These are phyloP conservation scores for Tromatobia lineatoria DNA, from an alignment of 2,888 invertebrate species.

Conservation along the genomic window DNA sequence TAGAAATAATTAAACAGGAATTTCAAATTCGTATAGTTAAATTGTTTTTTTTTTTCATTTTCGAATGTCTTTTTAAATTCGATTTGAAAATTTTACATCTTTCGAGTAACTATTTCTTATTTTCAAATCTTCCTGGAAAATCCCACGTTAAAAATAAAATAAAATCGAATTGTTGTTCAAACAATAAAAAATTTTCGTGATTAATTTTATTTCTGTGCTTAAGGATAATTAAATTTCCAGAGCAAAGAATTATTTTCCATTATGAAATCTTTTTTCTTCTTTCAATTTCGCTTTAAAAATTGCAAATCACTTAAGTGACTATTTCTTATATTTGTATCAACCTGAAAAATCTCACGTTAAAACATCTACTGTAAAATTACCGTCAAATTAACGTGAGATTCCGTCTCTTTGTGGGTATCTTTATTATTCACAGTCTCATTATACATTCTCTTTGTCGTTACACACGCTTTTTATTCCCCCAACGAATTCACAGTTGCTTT, in stretches of 20 bases:
- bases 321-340: not conserved
- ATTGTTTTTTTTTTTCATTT: too few species aligned
- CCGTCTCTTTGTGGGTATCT: slow-evolving; percentile 8
- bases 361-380: not conserved
- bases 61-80: too few species aligned
- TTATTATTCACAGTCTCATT: slow-evolving; percentile 50
- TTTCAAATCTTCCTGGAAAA: too few species aligned
- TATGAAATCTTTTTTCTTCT: not conserved
- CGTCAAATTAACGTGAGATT: slow-evolving; percentile 41
- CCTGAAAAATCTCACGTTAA: slow-evolving; percentile 39
- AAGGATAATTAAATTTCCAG: too few species aligned
- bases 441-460: slow-evolving; percentile 27
- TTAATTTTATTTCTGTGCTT: too few species aligned
- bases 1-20: too few species aligned
- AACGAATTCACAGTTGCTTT: slow-evolving; percentile 34
- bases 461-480: slow-evolving; percentile 14
- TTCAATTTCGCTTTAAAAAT: not conserved
- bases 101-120: too few species aligned
- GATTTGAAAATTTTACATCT: too few species aligned
- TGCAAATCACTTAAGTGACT: not conserved
- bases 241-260: not conserved
- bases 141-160: too few species aligned
- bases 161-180: too few species aligned
- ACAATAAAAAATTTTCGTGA: too few species aligned
- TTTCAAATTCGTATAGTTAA: too few species aligned